Percentiles rank a stretch among this genome's conserved stretches.
Evolutionary conservation across 2,113 vertebrate genomes (phyloP).

Genomic region (Pelusios castaneus): DNA sequence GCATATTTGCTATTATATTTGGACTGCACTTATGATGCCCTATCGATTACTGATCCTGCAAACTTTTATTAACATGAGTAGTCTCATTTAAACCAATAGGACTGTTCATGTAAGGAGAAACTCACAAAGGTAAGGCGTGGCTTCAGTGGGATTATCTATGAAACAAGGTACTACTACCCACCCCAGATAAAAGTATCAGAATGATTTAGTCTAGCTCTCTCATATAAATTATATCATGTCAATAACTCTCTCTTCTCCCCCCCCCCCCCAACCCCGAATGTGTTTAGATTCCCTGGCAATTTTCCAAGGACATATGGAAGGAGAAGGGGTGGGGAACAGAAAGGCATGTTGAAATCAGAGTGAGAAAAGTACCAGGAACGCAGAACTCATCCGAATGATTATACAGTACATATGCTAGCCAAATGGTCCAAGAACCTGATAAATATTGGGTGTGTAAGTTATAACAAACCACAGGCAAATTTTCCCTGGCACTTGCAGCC

Average conservation of each 20-base stretch:
- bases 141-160: not conserved
- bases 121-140: not conserved
- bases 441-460: not conserved
- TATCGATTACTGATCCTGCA: not conserved
- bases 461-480: not conserved
- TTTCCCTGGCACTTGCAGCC: not conserved
- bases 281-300: not conserved
- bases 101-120: not conserved
- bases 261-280: too few species aligned
- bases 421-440: not conserved
- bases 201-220: not conserved
- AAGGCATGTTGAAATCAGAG: not conserved
- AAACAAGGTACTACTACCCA: not conserved
- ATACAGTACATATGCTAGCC: not conserved
- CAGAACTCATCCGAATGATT: not conserved
- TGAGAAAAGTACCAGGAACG: not conserved
- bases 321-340: too few species aligned
- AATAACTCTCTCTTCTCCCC: not conserved
- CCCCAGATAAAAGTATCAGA: not conserved
- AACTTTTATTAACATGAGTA: not conserved
- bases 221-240: fast-evolving
- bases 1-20: not conserved
- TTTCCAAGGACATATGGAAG: not conserved
- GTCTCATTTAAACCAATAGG: not conserved
- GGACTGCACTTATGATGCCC: not conserved